Percentiles rank a stretch among this genome's conserved stretches.
Conservation (phyloP, 2,888 invertebrate species). For the Limenitis arthemis region DNA sequence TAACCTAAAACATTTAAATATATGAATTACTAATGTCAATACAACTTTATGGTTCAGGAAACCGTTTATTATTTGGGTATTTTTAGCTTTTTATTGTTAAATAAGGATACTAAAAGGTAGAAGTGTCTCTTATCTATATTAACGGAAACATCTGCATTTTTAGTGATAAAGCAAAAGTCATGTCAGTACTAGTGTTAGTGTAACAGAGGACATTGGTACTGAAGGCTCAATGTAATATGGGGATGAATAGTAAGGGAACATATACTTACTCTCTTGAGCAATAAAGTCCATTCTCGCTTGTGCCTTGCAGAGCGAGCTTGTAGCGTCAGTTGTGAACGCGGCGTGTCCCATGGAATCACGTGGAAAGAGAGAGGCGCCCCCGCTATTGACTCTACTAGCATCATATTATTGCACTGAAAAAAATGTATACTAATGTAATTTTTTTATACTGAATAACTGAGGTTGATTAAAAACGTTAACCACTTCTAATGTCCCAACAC, state of each 20-base stretch:
- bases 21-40: neutral
- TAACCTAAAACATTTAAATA: conserved; percentile 74
- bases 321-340: conserved; percentile 90
- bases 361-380: conserved; percentile 96
- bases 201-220: no score
- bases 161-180: no score
- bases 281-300: conserved; percentile 81
- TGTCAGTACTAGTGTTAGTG: no score
- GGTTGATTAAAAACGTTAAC: no score
- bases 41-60: no score
- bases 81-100: no score
- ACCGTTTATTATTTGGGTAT: no score
- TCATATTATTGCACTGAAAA: conserved; percentile 94
- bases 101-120: no score
- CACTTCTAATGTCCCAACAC: no score
- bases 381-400: conserved; percentile 95
- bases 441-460: neutral
- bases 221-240: no score
- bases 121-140: no score
- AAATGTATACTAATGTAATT: neutral
- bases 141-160: no score
- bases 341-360: conserved; percentile 96
- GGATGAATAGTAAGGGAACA: neutral
- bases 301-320: conserved; percentile 88
- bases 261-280: conserved; percentile 67